Base-by-base conservation (phyloP, 2,888 invertebrate species). In the Leptinotarsa haldemani region DNA sequence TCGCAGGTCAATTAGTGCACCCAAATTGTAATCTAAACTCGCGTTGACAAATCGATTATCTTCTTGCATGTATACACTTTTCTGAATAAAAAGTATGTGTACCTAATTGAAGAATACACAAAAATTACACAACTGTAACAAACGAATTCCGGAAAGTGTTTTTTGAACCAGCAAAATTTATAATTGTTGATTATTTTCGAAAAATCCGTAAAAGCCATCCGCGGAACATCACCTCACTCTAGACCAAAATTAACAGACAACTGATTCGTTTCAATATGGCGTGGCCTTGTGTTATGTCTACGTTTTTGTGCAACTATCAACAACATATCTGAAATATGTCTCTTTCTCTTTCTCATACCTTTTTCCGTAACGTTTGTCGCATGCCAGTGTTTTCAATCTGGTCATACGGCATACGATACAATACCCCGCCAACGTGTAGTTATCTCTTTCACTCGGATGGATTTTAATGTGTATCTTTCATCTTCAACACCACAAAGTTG, bases 221-320 rank as follows among this genome's bases (percentile, higher is more conserved):
- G 82, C 82, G 82, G 70, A 79, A 79, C 77, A 81, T 79, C 81
- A 85, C 84, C 84, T 85, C 84, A 84, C 88, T 87, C 86, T 88
- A 86, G 85, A 87, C 88, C 88, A 88, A 89, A 89, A 89, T 89
- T 89, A 89, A 90, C 89, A 89, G 85, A 87, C 86, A 85, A 89
- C 89, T 89, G 89, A 89, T 89, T 89, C 90, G 89, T 90, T 88
- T 88, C 88, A 88, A 88, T 89, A 90, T 90, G 90, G 90, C 89
- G 88, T 86, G 89, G 88, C 88, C 89, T 89, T 88, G 88, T 87
- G 86, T 81, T 79, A 77, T 79, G 78, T 79, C 78, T 78, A 78
- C 74, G 75, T 70, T 68, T 76, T 69, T 68, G 67, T 70, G 77
- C 63, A 67, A 70, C 66, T 65, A 75, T 71, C 73, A 77, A 67